Evolutionary conservation across 2,888 invertebrate species (phyloP).

Genomic region (Cantharis rufa): DNA sequence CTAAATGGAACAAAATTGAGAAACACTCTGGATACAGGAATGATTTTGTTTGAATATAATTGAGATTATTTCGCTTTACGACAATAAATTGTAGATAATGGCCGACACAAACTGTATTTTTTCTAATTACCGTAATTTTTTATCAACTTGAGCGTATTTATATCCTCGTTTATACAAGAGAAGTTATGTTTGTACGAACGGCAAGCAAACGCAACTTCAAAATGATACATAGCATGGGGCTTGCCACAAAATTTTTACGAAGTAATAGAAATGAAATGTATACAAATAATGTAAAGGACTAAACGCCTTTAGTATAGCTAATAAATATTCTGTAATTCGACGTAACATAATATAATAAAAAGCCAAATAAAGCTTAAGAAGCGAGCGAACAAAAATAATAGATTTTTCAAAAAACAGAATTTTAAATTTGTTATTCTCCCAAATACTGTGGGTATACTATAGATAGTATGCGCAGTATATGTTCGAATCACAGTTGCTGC

Average conservation of each 20-base stretch:
- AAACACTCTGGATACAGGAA: not conserved
- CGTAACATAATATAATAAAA: not conserved
- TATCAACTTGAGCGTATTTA: slow-evolving; percentile 19
- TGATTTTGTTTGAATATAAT: not conserved
- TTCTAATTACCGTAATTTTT: slow-evolving; percentile 25
- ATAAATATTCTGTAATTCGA: not conserved
- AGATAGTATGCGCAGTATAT: too few species aligned
- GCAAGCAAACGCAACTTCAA: not conserved
- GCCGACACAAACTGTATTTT: not conserved
- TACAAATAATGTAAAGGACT: not conserved
- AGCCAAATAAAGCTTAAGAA: not conserved
- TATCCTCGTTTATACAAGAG: slow-evolving; percentile 19
- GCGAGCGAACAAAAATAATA: not conserved
- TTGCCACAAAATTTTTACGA: not conserved
- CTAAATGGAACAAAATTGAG: not conserved
- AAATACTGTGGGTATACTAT: too few species aligned
- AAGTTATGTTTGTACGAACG: slow-evolving; percentile 7
- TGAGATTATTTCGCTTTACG: not conserved
- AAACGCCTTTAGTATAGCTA: not conserved
- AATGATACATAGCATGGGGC: not conserved
- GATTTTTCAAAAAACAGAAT: not conserved
- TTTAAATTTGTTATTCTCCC: not conserved
- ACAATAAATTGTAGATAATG: not conserved
- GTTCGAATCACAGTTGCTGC: too few species aligned
- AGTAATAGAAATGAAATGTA: not conserved